A percentile compares a stretch with the other conserved stretches of the same genome.
These are phyloP conservation scores for Petrocephalus zakoni DNA, from an alignment of 2,113 vertebrate genomes.

Conservation along the genomic window DNA sequence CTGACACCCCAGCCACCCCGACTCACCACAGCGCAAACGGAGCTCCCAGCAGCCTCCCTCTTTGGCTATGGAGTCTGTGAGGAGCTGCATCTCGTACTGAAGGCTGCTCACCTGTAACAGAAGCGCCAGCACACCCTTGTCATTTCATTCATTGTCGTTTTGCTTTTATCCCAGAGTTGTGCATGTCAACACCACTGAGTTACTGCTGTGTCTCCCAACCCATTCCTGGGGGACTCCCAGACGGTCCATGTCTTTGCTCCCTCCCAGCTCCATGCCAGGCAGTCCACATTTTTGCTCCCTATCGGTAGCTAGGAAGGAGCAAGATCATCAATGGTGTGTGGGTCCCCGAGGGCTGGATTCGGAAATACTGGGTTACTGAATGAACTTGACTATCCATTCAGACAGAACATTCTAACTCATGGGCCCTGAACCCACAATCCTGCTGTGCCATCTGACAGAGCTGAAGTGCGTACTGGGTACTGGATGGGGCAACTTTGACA, in stretches of 20 bases:
- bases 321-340: not conserved
- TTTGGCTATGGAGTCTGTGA: constrained; percentile 95
- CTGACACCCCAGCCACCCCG: no score
- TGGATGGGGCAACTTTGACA: no score
- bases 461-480: no score
- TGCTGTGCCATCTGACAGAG: no score
- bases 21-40: constrained; percentile 87
- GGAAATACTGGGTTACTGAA: no score
- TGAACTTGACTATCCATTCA: no score
- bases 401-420: no score
- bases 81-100: constrained; percentile 93
- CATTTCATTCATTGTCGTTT: not conserved
- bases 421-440: not conserved
- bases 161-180: not conserved
- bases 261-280: not conserved
- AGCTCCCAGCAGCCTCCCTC: constrained; percentile 98
- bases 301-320: not conserved
- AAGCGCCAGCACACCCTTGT: not conserved
- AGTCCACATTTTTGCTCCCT: not conserved
- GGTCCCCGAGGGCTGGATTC: not conserved
- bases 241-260: not conserved
- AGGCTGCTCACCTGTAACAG: constrained; percentile 84
- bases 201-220: not conserved
- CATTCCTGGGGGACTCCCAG: not conserved
- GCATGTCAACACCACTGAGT: not conserved